phyloP scores from a whole-genome alignment of 2,888 invertebrate species.

The Acleris literana region DNA sequence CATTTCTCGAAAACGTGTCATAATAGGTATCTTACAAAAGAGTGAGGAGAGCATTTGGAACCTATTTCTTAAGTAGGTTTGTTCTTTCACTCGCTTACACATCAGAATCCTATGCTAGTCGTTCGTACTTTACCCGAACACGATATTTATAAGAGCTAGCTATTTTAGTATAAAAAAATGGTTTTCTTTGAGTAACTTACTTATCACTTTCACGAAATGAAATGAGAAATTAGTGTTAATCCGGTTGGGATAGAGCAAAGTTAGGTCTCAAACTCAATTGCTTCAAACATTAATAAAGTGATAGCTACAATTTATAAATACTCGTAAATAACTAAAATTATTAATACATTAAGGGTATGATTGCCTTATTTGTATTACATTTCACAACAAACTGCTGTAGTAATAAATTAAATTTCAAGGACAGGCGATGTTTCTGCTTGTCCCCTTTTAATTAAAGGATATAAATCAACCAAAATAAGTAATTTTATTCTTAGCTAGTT shows the following conservation, averaged over 20 bases:
- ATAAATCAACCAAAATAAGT: constrained; percentile 49
- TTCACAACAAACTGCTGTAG: constrained; percentile 44
- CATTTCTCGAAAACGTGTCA: neutral
- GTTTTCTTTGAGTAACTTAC: no score
- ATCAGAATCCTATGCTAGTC: no score
- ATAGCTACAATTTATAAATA: neutral
- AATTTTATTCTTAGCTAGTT: neutral
- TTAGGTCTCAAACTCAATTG: neutral
- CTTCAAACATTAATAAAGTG: constrained; percentile 12
- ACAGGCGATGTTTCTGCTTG: constrained; percentile 49
- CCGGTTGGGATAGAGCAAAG: neutral
- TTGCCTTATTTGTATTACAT: constrained; percentile 17
- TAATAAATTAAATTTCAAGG: constrained; percentile 54
- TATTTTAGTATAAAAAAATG: no score
- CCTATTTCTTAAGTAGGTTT: no score
- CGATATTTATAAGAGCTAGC: no score
- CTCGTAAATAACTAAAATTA: neutral
- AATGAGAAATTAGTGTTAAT: constrained; percentile 16
- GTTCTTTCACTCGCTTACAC: no score
- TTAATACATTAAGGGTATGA: neutral
- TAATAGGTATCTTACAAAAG: no score
- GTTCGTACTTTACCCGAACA: no score
- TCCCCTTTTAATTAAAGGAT: constrained; percentile 57
- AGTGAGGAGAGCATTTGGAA: no score
- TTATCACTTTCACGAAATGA: neutral